Base-by-base conservation (phyloP, 2,888 invertebrate species). In the Laothoe populi region DNA sequence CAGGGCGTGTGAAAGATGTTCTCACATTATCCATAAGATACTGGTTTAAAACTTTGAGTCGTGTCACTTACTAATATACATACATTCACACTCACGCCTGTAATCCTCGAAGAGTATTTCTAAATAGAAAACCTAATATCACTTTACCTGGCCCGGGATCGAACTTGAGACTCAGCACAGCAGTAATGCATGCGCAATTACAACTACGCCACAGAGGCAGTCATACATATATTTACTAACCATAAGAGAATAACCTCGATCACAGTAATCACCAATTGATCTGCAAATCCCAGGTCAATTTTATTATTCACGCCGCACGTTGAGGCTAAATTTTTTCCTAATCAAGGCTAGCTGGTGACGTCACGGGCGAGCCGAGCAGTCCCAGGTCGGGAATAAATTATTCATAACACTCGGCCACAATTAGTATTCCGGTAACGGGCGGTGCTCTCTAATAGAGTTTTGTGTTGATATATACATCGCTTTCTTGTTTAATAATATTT, bases 331-430 rank as follows among this genome's bases (percentile, higher is more conserved):
- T 64, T 64, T 64, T 64, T 62, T 60, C 46, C 49, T 42, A 53
- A 49, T 53, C 42, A 42, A 42, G 48, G 19, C 42, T 42, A 57
- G 45, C 60, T 60, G 64, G 59, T 70, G 65, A 63, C 65, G 68
- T 68, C 69, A 69, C 23, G n/a, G 49, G 21, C 40, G 59, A 26
- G 46, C 48, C 63, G 42, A 44, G 44, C 61, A 38, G 63, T 60
- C 61, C 64, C 66, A 68, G 71, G 68, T 67, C 62, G 35, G 63
- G 53, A 61, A 69, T 78, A 74, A 81, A 78, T 81, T 78, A 81
- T 81, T 81, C 78, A 81, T 77, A 72, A 70, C 69, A 71, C 67
- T 70, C 66, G 69, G 67, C 62, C 75, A 66, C 77, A 79, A 81
- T 82, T 80, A 77, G 75, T 72, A 73, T 78, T 71, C 72, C 66